These are phyloP conservation scores for Calliscelio sp. DNA, from an alignment of 2,888 invertebrate species.

Conservation along the genomic window DNA sequence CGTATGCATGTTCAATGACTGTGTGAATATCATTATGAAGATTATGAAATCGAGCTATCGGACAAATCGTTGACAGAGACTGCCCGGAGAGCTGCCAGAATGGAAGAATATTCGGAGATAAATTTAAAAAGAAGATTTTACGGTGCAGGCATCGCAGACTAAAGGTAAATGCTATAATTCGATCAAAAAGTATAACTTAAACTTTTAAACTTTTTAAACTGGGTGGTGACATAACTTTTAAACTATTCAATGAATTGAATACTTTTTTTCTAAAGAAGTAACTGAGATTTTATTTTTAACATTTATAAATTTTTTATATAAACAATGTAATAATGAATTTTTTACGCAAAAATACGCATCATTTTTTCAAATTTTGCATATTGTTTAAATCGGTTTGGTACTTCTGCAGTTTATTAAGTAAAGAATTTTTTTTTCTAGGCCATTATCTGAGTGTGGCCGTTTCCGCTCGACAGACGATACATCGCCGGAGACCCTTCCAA, in stretches of 20 bases:
- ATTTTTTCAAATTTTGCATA: conserved; percentile 30
- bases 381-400: conserved; percentile 17
- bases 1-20: conserved; percentile 46
- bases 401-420: conserved; percentile 25
- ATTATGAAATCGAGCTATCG: too few relatives aligned
- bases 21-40: conserved; percentile 46
- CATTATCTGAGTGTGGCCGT: too few relatives aligned
- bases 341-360: conserved; percentile 27
- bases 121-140: too few relatives aligned
- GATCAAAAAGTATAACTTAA: too few relatives aligned
- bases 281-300: conserved; percentile 25
- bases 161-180: too few relatives aligned
- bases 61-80: too few relatives aligned
- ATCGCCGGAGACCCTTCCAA: too few relatives aligned
- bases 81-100: too few relatives aligned
- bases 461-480: too few relatives aligned
- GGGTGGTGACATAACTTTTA: conserved; percentile 30
- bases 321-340: conserved; percentile 24
- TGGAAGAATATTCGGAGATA: too few relatives aligned
- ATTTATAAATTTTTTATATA: conserved; percentile 10
- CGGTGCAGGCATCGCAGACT: too few relatives aligned
- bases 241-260: conserved; percentile 18
- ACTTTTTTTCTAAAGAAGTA: conserved; percentile 29
- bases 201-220: conserved; percentile 7
- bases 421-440: too few relatives aligned